Evolutionary conservation across 2,113 vertebrate genomes (phyloP), one percentile per base, ranked within the genome.

Genomic region (Channa argus): DNA sequence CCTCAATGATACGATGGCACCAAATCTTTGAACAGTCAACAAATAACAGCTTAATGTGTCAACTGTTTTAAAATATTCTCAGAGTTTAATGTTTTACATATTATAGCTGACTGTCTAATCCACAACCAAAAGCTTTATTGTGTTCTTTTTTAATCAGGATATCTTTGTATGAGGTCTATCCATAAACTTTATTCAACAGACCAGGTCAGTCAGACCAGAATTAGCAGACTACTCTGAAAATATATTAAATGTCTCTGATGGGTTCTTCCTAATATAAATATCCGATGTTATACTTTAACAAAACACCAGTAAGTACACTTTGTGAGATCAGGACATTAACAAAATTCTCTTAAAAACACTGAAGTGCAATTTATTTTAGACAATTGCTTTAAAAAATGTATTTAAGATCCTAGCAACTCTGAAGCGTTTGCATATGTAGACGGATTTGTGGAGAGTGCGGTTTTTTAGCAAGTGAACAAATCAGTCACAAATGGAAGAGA

Each of bases 381-480:
- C 4, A 49, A 49, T 24, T 24, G 13, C 38, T 11, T 6, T 39
- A n/a, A 52, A 63, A 39, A 24, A 15, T 49, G 13, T 6, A n/a
- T 44, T 6, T 44, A 24, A 41, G 2, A 47, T 60, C 5, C n/a
- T 41, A 5, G 52, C 53, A 24, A 44, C 12, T 44, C 24, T 44
- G 15, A 34, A 49, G 47, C 4, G 3, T 49, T 59, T 67, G 15
- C 12, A 1, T 8, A 60, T 33, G 49, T 36, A 64, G 56, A 61
- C 54, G 59, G 24, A 38, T 15, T 47, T 45, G 3, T 12, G 5
- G 9, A 36, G 11, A 44, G 12, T 15, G 2, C 51, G 52, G 24
- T 47, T 3, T 6, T 70, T 38, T 47, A 51, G 41, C 53, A 14
- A 14, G 63, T 68, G 69, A 89, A 79, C 83, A 47, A 71, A 63